Percentiles rank a stretch among this genome's conserved stretches.
Conservation (phyloP, 2,113 vertebrate genomes). For the Meles meles region DNA sequence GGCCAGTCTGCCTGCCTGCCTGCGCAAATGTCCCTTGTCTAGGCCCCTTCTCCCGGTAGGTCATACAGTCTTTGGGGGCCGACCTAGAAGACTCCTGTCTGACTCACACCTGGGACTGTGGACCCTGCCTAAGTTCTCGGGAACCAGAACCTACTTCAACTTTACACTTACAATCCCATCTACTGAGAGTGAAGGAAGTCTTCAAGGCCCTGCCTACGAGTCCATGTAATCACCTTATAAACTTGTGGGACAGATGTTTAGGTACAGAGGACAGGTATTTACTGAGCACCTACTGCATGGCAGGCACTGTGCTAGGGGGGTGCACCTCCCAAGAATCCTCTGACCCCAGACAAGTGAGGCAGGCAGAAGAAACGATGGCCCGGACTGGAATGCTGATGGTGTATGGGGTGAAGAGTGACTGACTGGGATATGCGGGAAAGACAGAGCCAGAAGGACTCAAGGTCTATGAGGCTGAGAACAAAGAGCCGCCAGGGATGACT, state of each 20-base stretch:
- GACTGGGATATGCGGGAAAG: not conserved
- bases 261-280: not conserved
- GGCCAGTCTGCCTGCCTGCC: accelerated
- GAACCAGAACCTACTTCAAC: not conserved
- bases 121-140: not conserved
- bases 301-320: not conserved
- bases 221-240: not conserved
- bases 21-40: not conserved
- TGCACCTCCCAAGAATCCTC: not conserved
- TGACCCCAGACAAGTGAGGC: not conserved
- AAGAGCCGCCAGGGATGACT: not conserved
- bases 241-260: not conserved
- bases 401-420: not conserved
- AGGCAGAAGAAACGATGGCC: not conserved
- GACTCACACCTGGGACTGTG: not conserved
- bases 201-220: not conserved
- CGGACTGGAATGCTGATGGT: not conserved
- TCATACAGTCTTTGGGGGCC: too few species aligned
- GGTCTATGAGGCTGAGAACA: not conserved
- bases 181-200: not conserved
- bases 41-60: not conserved
- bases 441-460: not conserved
- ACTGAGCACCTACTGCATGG: not conserved
- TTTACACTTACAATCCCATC: not conserved
- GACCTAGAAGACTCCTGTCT: not conserved